Percentiles rank a stretch among this genome's conserved stretches.
phyloP scores from a whole-genome alignment of 1,140 invertebrate species.

The Heterodera carotae region DNA sequence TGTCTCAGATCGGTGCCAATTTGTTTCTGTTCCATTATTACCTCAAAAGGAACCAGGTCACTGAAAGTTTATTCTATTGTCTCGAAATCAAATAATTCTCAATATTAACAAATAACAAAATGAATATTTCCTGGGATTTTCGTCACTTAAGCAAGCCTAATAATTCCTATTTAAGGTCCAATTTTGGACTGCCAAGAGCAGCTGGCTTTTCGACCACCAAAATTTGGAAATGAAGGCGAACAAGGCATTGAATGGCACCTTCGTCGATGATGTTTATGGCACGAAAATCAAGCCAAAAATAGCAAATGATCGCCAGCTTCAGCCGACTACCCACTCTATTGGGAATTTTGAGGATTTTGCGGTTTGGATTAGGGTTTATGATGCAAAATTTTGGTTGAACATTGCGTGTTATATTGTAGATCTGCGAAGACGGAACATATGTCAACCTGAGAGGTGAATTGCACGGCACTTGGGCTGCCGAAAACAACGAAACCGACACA shows the following conservation, averaged over 20 bases:
- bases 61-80: not conserved
- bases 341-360: slow-evolving; percentile 11
- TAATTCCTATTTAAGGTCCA: slow-evolving; percentile 34
- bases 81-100: too few relatives aligned
- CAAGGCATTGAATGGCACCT: slow-evolving; percentile 13
- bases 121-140: not conserved
- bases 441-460: slow-evolving; percentile 5
- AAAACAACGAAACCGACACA: not conserved
- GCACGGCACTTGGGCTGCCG: not conserved
- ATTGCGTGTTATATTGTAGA: slow-evolving; percentile 2
- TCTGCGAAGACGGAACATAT: slow-evolving; percentile 23
- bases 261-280: slow-evolving; percentile 2
- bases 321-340: not conserved
- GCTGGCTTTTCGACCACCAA: slow-evolving; percentile 27
- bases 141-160: not conserved
- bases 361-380: slow-evolving; percentile 3
- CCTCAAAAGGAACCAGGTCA: slow-evolving; percentile 47
- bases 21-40: slow-evolving; percentile 49
- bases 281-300: not conserved
- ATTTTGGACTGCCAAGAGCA: slow-evolving; percentile 53
- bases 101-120: too few relatives aligned
- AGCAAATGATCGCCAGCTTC: not conserved
- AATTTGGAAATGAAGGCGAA: slow-evolving; percentile 3
- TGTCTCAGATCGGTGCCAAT: slow-evolving; percentile 40
- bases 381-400: not conserved